Conservation (phyloP, 2,113 vertebrate genomes). For the Hirundichthys speculiger region DNA sequence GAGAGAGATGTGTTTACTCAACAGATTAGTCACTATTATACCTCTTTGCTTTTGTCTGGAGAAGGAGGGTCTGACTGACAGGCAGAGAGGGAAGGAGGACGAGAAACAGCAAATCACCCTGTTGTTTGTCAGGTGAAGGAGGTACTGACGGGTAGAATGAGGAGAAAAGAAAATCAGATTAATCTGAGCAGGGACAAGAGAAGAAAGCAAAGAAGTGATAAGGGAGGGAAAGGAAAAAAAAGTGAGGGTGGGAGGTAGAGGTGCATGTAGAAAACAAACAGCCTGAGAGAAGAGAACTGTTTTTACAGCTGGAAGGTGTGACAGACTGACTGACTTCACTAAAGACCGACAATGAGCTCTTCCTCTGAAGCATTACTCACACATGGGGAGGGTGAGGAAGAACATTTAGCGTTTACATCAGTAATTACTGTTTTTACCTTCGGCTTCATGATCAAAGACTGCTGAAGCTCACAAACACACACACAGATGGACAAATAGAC, state of each 20-base stretch:
- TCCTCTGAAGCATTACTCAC: constrained; percentile 60
- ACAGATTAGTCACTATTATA: constrained; percentile 76
- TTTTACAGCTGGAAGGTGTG: constrained; percentile 51
- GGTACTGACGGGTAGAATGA: constrained; percentile 46
- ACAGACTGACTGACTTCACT: constrained; percentile 53
- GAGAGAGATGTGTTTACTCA: constrained; percentile 73
- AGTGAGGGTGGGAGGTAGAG: constrained; percentile 6
- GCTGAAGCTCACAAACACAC: constrained; percentile 48
- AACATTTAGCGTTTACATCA: constrained; percentile 65
- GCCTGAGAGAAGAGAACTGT: constrained; percentile 35
- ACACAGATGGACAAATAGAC: constrained; percentile 55
- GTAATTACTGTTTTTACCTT: constrained; percentile 81
- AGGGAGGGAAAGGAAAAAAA: constrained; percentile 14
- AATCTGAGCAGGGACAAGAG: constrained; percentile 32
- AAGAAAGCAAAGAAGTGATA: constrained; percentile 24
- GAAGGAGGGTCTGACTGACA: constrained; percentile 69
- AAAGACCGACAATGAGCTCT: constrained; percentile 47
- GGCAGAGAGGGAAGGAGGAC: constrained; percentile 38
- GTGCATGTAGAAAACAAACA: constrained; percentile 19
- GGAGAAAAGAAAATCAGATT: constrained; percentile 52
- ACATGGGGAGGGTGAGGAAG: constrained; percentile 43
- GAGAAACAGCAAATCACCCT: constrained; percentile 36
- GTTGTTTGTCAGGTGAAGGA: constrained; percentile 62
- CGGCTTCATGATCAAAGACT: constrained; percentile 81
- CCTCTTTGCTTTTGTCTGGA: constrained; percentile 66